These are phyloP conservation scores for Orcinus orca DNA, from an alignment of 2,113 vertebrate genomes.

Conservation along the genomic window DNA sequence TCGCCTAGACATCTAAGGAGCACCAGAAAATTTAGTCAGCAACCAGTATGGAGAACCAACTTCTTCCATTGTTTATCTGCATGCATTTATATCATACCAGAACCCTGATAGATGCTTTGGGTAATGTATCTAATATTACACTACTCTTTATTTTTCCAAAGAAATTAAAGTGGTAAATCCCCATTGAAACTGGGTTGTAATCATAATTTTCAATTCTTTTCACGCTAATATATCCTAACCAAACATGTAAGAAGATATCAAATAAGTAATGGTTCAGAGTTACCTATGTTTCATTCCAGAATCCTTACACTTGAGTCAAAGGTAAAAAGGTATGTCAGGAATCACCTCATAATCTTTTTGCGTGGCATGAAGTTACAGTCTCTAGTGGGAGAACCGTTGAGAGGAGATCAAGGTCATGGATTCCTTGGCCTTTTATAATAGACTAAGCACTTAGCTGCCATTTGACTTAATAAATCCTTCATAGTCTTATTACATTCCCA, in stretches of 20 bases:
- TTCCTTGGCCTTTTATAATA: not conserved
- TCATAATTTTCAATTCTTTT: not conserved
- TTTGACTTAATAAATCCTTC: not conserved
- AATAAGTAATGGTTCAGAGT: not conserved
- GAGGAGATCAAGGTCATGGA: not conserved
- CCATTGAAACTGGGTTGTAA: not conserved
- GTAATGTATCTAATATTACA: not conserved
- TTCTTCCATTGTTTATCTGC: not conserved
- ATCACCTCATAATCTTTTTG: not conserved
- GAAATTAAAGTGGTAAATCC: not conserved
- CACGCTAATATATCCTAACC: not conserved
- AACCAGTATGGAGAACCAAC: not conserved
- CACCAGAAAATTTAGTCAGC: not conserved
- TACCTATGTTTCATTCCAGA: not conserved
- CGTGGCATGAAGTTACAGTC: not conserved
- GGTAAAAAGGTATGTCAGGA: not conserved
- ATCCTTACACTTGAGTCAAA: not conserved
- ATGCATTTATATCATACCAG: not conserved
- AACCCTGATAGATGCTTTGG: not conserved
- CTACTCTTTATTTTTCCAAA: not conserved
- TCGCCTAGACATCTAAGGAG: not conserved
- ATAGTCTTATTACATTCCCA: not conserved
- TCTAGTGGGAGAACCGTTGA: not conserved
- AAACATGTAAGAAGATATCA: not conserved
- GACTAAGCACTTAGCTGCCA: not conserved